Base-by-base conservation (phyloP, 2,888 invertebrate species). In the Plagiodera versicolora region DNA sequence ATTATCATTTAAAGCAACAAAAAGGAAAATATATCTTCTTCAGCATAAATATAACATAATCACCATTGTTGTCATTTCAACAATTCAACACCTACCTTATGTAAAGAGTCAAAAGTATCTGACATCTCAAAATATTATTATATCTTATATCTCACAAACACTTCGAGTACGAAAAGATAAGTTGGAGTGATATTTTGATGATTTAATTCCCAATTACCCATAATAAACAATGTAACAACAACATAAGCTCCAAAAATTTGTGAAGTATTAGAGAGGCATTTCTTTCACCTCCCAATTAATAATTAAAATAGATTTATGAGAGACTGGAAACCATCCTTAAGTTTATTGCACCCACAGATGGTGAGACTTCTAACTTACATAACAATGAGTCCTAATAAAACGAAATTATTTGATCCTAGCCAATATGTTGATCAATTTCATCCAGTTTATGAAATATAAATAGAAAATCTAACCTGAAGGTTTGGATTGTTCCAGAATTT, bases 301-400 rank as follows among this genome's bases (percentile, higher is more conserved):
- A 3, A 14, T 39, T n/a, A 9, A 39, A 39, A n/a, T 39, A 14
- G 39, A 39, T 14, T 32, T 32, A 32, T 10, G 11, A 53, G 14
- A 20, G 2, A 8, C 24, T 20, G 24, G 35, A 39, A 57, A 18
- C 35, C 50, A 54, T 58, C 44, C 50, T 45, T 17, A 54, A 57
- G 56, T 61, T 65, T 58, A 68, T 69, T 67, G 68, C 71, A 75
- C 72, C 76, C 77, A 79, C 79, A 79, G 79, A 78, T 79, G 79
- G 77, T 78, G 72, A n/a, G 70, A 72, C 73, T 74, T 74, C 74
- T 73, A 66, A 77, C 77, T 80, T 79, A 79, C 79, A 79, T 79
- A 80, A 80, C 75, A 60, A 68, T 65, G 56, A 67, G 66, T 66
- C 61, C 66, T 65, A 68, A 54, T 56, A 61, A 52, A 51, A 61